These are phyloP conservation scores for Aplysia californica DNA, from an alignment of 1,140 invertebrate species.

Conservation along the genomic window DNA sequence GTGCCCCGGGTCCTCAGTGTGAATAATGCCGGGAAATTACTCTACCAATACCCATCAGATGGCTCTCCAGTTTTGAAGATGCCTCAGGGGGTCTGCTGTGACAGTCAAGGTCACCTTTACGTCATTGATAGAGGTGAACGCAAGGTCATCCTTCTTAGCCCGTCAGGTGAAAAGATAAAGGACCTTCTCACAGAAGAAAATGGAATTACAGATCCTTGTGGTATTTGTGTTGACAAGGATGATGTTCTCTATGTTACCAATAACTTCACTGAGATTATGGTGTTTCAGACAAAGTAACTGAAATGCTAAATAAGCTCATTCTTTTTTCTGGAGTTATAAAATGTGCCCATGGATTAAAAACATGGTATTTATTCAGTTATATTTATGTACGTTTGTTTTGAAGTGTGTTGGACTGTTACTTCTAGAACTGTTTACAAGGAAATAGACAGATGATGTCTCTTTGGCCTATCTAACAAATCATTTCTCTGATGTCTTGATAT, in stretches of 20 bases:
- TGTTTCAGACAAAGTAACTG: constrained; percentile 21
- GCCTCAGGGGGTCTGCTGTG: constrained; percentile 11
- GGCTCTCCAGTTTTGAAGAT: not conserved
- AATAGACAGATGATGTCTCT: no score
- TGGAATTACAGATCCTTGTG: constrained; percentile 19
- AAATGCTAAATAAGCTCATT: no score
- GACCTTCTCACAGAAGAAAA: constrained; percentile 19
- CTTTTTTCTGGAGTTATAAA: no score
- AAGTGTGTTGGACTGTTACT: no score
- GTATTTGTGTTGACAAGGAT: constrained; percentile 7
- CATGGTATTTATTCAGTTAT: no score
- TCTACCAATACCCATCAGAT: constrained; percentile 6
- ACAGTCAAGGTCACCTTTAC: constrained; percentile 11
- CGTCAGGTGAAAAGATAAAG: constrained; percentile 4
- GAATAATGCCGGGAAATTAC: constrained; percentile 25
- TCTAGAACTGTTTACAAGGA: no score
- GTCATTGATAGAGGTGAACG: constrained; percentile 7
- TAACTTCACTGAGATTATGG: constrained; percentile 22
- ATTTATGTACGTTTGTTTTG: no score
- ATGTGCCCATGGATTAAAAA: no score
- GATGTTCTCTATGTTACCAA: constrained; percentile 20
- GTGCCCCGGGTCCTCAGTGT: constrained; percentile 2
- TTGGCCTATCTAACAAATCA: no score
- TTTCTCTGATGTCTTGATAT: no score
- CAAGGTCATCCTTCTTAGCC: not conserved